Percentiles rank a stretch among this genome's conserved stretches.
These are phyloP conservation scores for Embidobia sp. DNA, from an alignment of 2,888 invertebrate genomes.

Conservation along the genomic window DNA sequence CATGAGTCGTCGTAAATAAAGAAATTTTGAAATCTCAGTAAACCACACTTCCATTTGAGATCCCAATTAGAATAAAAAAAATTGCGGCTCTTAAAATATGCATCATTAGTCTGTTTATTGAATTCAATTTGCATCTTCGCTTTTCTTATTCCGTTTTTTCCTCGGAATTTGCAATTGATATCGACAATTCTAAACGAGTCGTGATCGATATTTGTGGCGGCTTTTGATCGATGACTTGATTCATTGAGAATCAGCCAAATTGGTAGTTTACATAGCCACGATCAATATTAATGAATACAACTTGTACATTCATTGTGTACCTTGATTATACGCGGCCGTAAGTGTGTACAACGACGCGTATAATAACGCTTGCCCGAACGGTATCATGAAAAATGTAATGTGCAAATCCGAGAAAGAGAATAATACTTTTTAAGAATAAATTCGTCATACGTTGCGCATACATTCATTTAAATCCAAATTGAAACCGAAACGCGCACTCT, in stretches of 20 bases:
- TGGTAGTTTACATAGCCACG: slow-evolving; percentile 33
- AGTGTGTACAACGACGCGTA: slow-evolving; percentile 46
- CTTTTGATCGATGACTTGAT: slow-evolving; percentile 42
- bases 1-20: too few species aligned
- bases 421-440: slow-evolving; percentile 31
- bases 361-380: slow-evolving; percentile 39
- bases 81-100: too few species aligned
- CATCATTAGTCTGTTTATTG: too few species aligned
- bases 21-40: too few species aligned
- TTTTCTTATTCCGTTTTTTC: too few species aligned
- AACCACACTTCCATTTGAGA: too few species aligned
- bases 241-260: slow-evolving; percentile 49
- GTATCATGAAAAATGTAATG: slow-evolving; percentile 45
- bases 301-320: slow-evolving; percentile 53
- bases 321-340: slow-evolving; percentile 42
- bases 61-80: too few species aligned
- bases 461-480: slow-evolving; percentile 45
- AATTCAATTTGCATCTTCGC: too few species aligned
- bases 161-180: too few species aligned
- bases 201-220: slow-evolving; percentile 1
- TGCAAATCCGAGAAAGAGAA: slow-evolving; percentile 23
- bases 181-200: too few species aligned
- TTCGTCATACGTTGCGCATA: slow-evolving; percentile 31
- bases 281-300: slow-evolving; percentile 56
- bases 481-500: slow-evolving; percentile 12